Percentiles rank a stretch among this genome's conserved stretches.
Conservation (phyloP, 2,888 invertebrate genomes). For the Geotrupes spiniger region DNA sequence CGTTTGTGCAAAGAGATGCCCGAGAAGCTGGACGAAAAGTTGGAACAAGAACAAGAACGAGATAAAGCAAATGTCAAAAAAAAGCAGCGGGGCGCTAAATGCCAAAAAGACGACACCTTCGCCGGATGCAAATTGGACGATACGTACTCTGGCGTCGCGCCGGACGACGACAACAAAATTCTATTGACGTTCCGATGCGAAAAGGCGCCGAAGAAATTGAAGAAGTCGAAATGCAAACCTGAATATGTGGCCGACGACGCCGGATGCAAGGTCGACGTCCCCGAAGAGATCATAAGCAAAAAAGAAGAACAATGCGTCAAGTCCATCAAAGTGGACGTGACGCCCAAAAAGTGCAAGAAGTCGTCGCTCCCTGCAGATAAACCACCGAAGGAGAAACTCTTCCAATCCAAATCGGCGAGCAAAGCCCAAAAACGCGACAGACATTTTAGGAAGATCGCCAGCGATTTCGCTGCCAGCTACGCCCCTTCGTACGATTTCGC, state of each 20-base stretch:
- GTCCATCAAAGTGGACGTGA: too few relatives aligned
- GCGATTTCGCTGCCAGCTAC: too few relatives aligned
- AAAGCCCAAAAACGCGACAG: too few relatives aligned
- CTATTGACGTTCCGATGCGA: neutral
- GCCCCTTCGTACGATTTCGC: too few relatives aligned
- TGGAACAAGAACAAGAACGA: conserved; percentile 10
- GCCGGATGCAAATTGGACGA: neutral
- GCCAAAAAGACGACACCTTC: neutral
- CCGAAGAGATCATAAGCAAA: conserved; percentile 3
- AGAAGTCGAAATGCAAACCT: neutral
- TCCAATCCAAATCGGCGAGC: too few relatives aligned
- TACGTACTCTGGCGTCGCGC: neutral
- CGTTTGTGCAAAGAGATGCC: conserved; percentile 17
- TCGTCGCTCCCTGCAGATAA: too few relatives aligned
- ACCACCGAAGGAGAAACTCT: too few relatives aligned
- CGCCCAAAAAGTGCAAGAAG: too few relatives aligned
- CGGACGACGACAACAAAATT: neutral
- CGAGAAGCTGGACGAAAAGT: conserved; percentile 6
- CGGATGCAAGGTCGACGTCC: neutral
- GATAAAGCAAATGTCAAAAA: conserved; percentile 5
- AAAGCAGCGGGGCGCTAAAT: conserved; percentile 13
- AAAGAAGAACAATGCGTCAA: neutral
- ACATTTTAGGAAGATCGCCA: too few relatives aligned
- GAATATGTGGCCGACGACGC: neutral
- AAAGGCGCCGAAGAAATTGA: neutral